phyloP scores from a whole-genome alignment of 2,888 invertebrate species.

The Muschampia plurimacula region DNA sequence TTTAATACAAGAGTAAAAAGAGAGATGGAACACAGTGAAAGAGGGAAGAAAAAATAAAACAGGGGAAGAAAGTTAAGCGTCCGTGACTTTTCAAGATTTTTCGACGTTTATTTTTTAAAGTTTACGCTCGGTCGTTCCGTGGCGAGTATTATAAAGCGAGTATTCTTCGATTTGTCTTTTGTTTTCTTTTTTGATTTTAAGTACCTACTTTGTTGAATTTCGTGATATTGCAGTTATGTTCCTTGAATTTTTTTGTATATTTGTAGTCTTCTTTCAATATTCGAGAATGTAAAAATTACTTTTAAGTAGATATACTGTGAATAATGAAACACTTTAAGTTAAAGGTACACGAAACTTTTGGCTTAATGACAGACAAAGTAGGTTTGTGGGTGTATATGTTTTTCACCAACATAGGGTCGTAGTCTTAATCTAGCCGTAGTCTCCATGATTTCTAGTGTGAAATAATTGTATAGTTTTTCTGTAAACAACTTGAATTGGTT shows the following conservation, averaged over 20 bases:
- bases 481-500: no score
- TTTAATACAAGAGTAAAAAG: constrained; percentile 53
- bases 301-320: not conserved
- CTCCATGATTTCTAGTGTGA: no score
- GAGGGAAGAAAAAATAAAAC: constrained; percentile 84
- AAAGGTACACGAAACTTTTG: no score
- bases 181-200: constrained; percentile 64
- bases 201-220: constrained; percentile 57
- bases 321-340: no score
- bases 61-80: constrained; percentile 86
- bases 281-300: not conserved
- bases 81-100: constrained; percentile 86
- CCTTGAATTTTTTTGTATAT: no score
- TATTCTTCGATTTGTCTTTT: constrained; percentile 76
- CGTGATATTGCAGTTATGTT: constrained; percentile 24
- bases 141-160: constrained; percentile 72
- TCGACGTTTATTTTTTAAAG: constrained; percentile 83
- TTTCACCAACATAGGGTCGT: no score
- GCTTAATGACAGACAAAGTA: no score
- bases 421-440: no score
- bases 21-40: constrained; percentile 64
- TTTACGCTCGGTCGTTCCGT: constrained; percentile 70
- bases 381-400: no score
- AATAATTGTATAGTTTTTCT: no score
- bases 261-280: no score